Base-by-base conservation (phyloP, 1,140 invertebrate genomes). In the Scaptomyza pallida region DNA sequence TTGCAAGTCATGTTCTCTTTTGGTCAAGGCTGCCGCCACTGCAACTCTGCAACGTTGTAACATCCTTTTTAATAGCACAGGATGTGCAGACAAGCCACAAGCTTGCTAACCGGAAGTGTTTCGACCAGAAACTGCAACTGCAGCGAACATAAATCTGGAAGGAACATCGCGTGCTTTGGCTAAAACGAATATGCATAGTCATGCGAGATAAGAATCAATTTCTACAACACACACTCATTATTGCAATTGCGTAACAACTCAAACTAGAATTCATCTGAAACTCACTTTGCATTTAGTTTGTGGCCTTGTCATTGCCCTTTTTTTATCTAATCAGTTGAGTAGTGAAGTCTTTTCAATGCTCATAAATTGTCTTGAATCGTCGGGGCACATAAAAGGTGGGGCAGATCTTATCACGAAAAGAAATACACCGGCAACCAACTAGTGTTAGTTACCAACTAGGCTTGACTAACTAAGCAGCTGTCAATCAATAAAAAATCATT, bases 291-390 rank as follows among this genome's bases (percentile, higher is more conserved):
- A 15, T 59, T 47, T 17, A 35, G n/a, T n/a, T 33, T 21, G 10
- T 48, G 30, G 43, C 23, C 56, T 35, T 45, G 50, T 33, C 23
- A 35, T 55, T 64, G 23, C n/a, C 17, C 26, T 40, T 57, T 61
- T 57, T 55, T 57, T 68, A 79, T 80, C 77, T 79, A 75, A 79
- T 79, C 76, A 52, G 54, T n/a, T 30, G 9, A 48, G 16, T 21
- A 35, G n/a, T 6, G 6, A 0, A 26, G 23, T 5, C 23, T 26
- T 64, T 35, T 12, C 23, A 56, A 48, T 54, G 50, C 61, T 59
- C 56, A 61, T 75, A 80, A 79, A 79, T 79, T 68, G 63, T 48
- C 12, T 33, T 21, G 23, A 12, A 33, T 62, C 40, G 51, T 33
- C 61, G 33, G 13, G 63, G 47, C 59, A 44, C 74, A 57, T 77